Base-by-base conservation (phyloP, 2,113 vertebrate genomes). In the Tympanuchus pallidicinctus region DNA sequence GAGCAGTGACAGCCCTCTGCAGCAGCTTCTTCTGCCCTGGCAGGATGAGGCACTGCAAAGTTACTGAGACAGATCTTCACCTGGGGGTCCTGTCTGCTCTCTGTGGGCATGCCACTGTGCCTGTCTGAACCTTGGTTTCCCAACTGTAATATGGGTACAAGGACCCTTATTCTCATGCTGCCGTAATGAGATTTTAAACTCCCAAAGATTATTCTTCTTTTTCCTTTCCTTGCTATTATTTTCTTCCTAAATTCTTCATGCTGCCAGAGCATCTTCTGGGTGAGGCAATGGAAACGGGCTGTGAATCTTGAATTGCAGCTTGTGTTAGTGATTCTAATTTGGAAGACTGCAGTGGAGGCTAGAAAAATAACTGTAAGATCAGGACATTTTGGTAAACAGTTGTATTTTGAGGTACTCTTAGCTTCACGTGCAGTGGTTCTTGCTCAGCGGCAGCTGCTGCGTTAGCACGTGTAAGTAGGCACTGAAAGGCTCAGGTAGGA, bases 41-140 rank as follows among this genome's bases (percentile, higher is more conserved):
- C 28, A n/a, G 50, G 0, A 0, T 32, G 42, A 59, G 40, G 16
- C 1, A 19, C 38, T 64, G 2, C 14, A 8, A 8, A 12, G n/a
- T 78, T 74, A 45, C 24, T 1, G 2, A 78, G 82, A 40, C 8
- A 1, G 22, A 9, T 65, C 66, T 52, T 89, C 80, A 32, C 34
- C 1, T 52, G 38, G 52, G 36, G 27, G 42, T 54, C 42, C 38
- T 66, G 24, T 56, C 3, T 0, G 20, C 6, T 47, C 12, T 83
- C 48, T 72, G 20, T 24, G 50, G 20, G 34, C 3, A 1, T 6
- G 5, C 42, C 22, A 8, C n/a, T 48, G 34, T 63, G 30, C 15
- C 0, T 2, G 57, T 79, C 60, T 57, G 50, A 74, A 13, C 60
- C 78, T 88, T 80, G 20, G 57, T 93, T 91, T 94, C 69, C 65